Conservation (phyloP, 2,888 invertebrate genomes). For the Gandaritis pyraliata region DNA sequence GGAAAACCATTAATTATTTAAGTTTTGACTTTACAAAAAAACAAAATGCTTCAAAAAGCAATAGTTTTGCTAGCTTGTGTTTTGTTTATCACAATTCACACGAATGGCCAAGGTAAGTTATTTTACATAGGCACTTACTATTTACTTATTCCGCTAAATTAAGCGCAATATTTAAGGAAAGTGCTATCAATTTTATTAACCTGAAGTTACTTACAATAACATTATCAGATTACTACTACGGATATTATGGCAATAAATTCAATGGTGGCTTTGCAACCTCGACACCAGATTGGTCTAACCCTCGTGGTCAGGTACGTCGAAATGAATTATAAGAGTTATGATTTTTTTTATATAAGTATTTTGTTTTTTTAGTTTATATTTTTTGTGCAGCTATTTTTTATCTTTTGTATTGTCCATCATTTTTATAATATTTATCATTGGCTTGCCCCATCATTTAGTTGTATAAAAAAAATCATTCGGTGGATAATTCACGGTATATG, state of each 20-base stretch:
- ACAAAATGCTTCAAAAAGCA: constrained; percentile 10
- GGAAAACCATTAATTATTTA: background rate
- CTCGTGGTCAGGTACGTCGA: constrained; percentile 1
- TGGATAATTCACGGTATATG: too few relatives aligned
- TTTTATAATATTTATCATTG: too few relatives aligned
- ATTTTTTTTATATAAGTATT: too few relatives aligned
- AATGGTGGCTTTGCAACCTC: background rate
- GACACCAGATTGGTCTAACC: background rate
- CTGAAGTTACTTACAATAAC: background rate
- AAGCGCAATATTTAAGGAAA: background rate
- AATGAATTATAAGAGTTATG: background rate
- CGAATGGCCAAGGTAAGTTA: constrained; percentile 21
- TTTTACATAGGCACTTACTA: too few relatives aligned
- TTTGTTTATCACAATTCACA: constrained; percentile 10
- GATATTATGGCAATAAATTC: constrained; percentile 4
- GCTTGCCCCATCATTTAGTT: too few relatives aligned
- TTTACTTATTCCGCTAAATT: too few relatives aligned
- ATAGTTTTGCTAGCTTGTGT: constrained; percentile 11
- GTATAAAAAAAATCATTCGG: too few relatives aligned
- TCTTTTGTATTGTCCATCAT: too few relatives aligned
- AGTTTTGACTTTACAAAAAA: background rate
- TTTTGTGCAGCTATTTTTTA: too few relatives aligned
- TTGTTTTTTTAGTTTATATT: too few relatives aligned
- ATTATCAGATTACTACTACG: constrained; percentile 11
- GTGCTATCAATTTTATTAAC: background rate